Conservation (phyloP, 2,888 invertebrate species). For the Campoletis raptor region DNA sequence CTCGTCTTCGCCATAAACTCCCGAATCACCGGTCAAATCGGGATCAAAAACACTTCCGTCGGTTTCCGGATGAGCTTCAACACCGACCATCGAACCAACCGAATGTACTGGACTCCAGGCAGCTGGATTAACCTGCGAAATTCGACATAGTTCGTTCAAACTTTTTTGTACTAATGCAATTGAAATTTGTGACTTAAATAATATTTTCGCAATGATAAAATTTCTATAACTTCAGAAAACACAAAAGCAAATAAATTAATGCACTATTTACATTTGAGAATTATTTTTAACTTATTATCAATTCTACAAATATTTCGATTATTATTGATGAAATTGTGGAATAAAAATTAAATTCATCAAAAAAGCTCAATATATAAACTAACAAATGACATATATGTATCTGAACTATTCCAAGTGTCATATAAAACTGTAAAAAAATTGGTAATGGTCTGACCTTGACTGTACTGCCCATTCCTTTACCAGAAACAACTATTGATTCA, state of each 20-base stretch:
- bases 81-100: slow-evolving; percentile 93
- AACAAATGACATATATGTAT: background rate
- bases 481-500: slow-evolving; percentile 82
- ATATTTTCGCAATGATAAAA: background rate
- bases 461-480: slow-evolving; percentile 83
- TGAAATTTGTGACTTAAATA: background rate
- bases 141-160: slow-evolving; percentile 15
- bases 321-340: background rate
- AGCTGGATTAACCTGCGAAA: slow-evolving; percentile 87
- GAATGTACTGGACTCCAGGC: slow-evolving; percentile 96
- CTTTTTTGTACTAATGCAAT: background rate
- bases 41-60: slow-evolving; percentile 93
- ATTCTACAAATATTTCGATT: background rate
- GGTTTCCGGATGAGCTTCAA: slow-evolving; percentile 94
- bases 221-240: background rate
- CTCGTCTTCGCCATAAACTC: slow-evolving; percentile 93
- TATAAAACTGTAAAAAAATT: background rate
- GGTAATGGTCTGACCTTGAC: slow-evolving; percentile 77
- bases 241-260: background rate
- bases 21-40: slow-evolving; percentile 89
- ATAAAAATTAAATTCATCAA: background rate
- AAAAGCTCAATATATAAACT: background rate
- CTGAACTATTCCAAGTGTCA: background rate
- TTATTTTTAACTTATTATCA: background rate
- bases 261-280: background rate